Base-by-base conservation (phyloP, 2,113 vertebrate genomes). In the Labeo catla region DNA sequence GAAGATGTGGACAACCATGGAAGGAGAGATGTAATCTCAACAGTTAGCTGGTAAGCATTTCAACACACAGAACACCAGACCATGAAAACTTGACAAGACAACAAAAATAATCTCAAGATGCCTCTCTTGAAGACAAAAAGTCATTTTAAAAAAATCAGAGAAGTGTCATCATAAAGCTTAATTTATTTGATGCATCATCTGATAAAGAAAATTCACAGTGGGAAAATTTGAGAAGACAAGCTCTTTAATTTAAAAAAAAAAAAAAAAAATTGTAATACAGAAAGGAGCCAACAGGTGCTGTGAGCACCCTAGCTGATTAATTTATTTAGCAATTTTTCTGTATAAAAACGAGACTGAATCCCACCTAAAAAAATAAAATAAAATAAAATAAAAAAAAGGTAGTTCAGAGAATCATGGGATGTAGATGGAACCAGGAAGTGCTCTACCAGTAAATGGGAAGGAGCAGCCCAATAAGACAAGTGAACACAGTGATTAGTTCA, bases 321-420 rank as follows among this genome's bases (percentile, higher is more conserved):
- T 94, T 93, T 94, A 94, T 94, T 94, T 16, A 92, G 90, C 65
- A 82, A 84, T 80, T 65, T 72, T 86, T 89, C 74, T 80, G 63
- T 79, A 61, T 57, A 59, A 50, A 73, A 54, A 19, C 36, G 11
- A 47, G 43, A 54, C 49, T 66, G 74, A 2, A 43, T 36, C 52
- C 66, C 63, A 34, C 91, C 90, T 89, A 49, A 73, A 89, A 86
- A 57, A 85, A 72, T 2, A 47, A 47, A 47, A 47, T 9, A 47
- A 28, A 28, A 28, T 28, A 74, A 89, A 86, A 12, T 68, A 89
- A 86, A 57, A 85, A 66, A 36, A 39, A 72, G 47, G 36, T 39
- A 50, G 86, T 39, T 59, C 21, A 80, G 66, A 84, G 81, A 89
- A n/a, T 74, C 21, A 87, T 68, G 63, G 78, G 83, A 87, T 57